Evolutionary conservation across 1,140 invertebrate genomes (phyloP).

Genomic region (Chrysomallon squamiferum): DNA sequence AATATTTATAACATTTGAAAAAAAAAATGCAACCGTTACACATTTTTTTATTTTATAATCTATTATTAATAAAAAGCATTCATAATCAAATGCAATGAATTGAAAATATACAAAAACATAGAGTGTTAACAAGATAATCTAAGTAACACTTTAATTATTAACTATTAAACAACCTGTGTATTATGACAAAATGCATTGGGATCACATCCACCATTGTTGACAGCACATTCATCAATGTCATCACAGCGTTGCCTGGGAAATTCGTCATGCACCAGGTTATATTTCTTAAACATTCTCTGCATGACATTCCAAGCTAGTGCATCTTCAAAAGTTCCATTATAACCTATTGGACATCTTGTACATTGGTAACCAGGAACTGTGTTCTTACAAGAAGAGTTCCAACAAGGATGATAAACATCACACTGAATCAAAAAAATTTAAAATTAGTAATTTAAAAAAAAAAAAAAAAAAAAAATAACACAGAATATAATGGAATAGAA

Average conservation of each 20-base stretch:
- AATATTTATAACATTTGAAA: too few species aligned
- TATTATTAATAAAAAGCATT: too few species aligned
- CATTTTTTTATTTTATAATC: too few species aligned
- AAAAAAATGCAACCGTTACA: too few species aligned
- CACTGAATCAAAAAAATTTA: constrained; percentile 36
- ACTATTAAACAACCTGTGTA: constrained; percentile 25
- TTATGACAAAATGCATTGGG: constrained; percentile 31
- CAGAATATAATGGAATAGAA: too few species aligned
- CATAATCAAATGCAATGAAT: too few species aligned
- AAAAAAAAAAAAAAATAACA: too few species aligned
- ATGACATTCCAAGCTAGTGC: constrained; percentile 23
- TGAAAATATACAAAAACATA: too few species aligned
- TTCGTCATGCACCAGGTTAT: constrained; percentile 18
- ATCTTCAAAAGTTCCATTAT: constrained; percentile 38
- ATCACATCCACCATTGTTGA: constrained; percentile 44
- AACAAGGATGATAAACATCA: constrained; percentile 27
- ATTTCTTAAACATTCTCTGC: constrained; percentile 23
- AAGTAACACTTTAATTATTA: too few species aligned
- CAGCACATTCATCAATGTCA: constrained; percentile 36
- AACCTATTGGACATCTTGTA: constrained; percentile 33
- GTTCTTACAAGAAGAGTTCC: constrained; percentile 31
- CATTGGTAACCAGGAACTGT: constrained; percentile 45
- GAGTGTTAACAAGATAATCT: too few species aligned
- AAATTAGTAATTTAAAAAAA: too few species aligned
- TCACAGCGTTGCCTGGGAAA: constrained; percentile 28